These are phyloP conservation scores for Chesias legatella DNA, from an alignment of 2,888 invertebrate species.

Conservation along the genomic window DNA sequence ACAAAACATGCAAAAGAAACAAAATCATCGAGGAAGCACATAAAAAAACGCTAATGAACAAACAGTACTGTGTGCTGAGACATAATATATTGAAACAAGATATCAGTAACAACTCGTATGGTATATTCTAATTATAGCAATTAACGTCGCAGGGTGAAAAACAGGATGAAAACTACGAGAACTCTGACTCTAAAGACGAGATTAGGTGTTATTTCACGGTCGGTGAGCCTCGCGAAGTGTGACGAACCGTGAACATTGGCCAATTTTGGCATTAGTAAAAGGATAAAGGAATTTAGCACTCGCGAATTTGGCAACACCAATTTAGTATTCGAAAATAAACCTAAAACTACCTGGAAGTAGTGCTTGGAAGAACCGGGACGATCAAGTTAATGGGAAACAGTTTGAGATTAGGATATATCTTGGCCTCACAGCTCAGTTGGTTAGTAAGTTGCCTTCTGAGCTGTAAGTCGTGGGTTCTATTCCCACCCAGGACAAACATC, in stretches of 20 bases:
- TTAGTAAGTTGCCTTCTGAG: too few relatives aligned
- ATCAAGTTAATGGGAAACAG: too few relatives aligned
- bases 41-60: slow-evolving; percentile 46
- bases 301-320: too few relatives aligned
- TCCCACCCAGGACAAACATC: too few relatives aligned
- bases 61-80: slow-evolving; percentile 38
- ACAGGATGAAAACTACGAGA: slow-evolving; percentile 9
- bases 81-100: slow-evolving; percentile 41
- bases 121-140: slow-evolving; percentile 52
- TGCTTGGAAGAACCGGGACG: too few relatives aligned
- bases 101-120: slow-evolving; percentile 39
- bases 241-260: slow-evolving; percentile 28
- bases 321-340: too few relatives aligned
- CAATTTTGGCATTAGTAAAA: neutral
- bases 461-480: too few relatives aligned
- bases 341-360: too few relatives aligned
- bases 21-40: slow-evolving; percentile 33
- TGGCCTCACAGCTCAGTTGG: too few relatives aligned
- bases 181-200: slow-evolving; percentile 7
- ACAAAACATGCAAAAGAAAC: slow-evolving; percentile 35
- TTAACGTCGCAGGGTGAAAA: slow-evolving; percentile 35
- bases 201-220: slow-evolving; percentile 39
- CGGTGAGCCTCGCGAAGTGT: slow-evolving; percentile 33
- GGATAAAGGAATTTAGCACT: neutral
- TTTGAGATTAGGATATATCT: neutral